phyloP scores from a whole-genome alignment of 2,888 invertebrate genomes.

The Sarcophaga subvicina region DNA sequence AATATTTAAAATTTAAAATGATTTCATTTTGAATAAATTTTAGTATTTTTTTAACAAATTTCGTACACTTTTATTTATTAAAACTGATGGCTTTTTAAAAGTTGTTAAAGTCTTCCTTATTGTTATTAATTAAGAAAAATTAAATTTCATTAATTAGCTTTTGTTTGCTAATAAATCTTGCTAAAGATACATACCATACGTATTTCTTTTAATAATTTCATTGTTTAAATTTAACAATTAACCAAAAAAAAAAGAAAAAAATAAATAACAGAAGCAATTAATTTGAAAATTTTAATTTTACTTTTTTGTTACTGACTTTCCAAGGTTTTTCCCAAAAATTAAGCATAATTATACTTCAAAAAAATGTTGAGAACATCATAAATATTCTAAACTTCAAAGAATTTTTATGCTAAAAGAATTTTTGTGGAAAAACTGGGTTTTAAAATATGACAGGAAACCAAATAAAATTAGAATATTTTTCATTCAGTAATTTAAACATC shows the following conservation, averaged over 20 bases:
- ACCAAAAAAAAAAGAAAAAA: not conserved
- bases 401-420: not conserved
- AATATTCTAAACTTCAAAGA: not conserved
- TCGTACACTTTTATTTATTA: not conserved
- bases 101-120: conserved; percentile 31
- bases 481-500: too few species aligned
- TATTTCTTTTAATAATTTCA: not conserved
- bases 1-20: too few species aligned
- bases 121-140: not conserved
- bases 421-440: too few species aligned
- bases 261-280: not conserved
- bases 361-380: not conserved
- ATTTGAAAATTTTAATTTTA: not conserved
- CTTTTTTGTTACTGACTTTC: not conserved
- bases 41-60: too few species aligned
- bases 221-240: not conserved
- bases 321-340: not conserved
- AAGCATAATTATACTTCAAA: not conserved
- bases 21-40: too few species aligned
- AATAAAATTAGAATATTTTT: too few species aligned
- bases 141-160: not conserved
- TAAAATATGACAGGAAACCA: too few species aligned
- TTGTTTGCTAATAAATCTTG: not conserved
- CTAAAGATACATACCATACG: not conserved
- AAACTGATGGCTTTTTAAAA: conserved; percentile 17